Evolutionary conservation across 2,888 invertebrate species (phyloP).

Genomic region (Microplitis deprimator): DNA sequence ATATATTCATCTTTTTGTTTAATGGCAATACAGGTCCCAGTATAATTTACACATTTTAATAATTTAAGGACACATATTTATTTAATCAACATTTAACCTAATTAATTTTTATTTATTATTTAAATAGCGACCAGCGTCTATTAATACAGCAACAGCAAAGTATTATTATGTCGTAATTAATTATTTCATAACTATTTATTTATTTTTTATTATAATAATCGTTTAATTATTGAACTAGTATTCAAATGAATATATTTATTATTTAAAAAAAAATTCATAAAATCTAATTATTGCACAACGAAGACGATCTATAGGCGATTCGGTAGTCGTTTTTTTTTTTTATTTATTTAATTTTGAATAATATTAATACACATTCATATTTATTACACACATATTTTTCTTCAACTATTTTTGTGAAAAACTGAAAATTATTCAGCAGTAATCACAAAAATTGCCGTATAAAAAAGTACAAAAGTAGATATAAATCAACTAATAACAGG

Average conservation of each 20-base stretch:
- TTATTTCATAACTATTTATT: constrained; percentile 6
- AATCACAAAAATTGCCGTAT: constrained; percentile 38
- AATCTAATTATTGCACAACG: constrained; percentile 35
- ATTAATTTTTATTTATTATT: neutral
- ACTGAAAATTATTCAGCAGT: constrained; percentile 10
- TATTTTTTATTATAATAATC: constrained; percentile 12
- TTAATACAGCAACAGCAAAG: constrained; percentile 25
- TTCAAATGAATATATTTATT: neutral
- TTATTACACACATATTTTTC: constrained; percentile 15
- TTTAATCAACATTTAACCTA: neutral
- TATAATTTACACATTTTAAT: constrained; percentile 19
- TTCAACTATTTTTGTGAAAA: constrained; percentile 38
- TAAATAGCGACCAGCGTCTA: constrained; percentile 23
- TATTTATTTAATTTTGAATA: too few relatives aligned
- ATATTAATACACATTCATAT: neutral
- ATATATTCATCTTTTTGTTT: neutral
- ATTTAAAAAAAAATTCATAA: constrained; percentile 10
- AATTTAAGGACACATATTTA: constrained; percentile 14
- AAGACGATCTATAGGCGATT: constrained; percentile 31
- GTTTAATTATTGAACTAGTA: constrained; percentile 5
- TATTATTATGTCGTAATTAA: constrained; percentile 17
- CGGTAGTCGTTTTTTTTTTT: constrained; percentile 38
- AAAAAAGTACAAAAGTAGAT: constrained; percentile 41
- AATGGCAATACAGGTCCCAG: neutral
- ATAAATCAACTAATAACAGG: constrained; percentile 24